A percentile compares a stretch with the other conserved stretches of the same genome.
Evolutionary conservation across 2,888 invertebrate species (phyloP).

Genomic region (Eilema sororculum): DNA sequence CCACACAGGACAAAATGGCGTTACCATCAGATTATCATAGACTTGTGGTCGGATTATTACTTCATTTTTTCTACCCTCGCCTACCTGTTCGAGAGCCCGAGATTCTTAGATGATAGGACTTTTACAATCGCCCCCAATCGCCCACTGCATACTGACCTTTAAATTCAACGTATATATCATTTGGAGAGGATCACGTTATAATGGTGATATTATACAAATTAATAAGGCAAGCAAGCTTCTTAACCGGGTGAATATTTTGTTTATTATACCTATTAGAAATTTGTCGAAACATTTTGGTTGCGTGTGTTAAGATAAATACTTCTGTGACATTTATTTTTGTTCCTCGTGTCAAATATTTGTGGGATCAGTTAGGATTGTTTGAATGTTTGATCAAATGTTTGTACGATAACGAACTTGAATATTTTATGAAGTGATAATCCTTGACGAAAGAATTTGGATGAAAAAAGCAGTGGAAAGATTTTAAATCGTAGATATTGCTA

Average conservation of each 20-base stretch:
- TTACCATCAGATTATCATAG: constrained; percentile 86
- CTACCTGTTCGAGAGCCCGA: constrained; percentile 80
- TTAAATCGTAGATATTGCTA: constrained; percentile 13
- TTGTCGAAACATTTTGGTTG: constrained; percentile 82
- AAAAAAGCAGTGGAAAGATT: constrained; percentile 7
- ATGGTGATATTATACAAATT: constrained; percentile 74
- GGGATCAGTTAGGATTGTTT: constrained; percentile 69
- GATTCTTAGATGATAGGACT: constrained; percentile 73
- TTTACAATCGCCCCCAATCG: constrained; percentile 66
- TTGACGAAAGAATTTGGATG: constrained; percentile 13
- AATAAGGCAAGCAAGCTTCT: constrained; percentile 85
- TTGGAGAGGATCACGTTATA: constrained; percentile 43
- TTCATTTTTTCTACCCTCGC: constrained; percentile 78
- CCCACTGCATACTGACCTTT: constrained; percentile 62
- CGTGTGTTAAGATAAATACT: constrained; percentile 79
- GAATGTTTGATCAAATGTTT: constrained; percentile 66
- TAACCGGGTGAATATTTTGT: constrained; percentile 84
- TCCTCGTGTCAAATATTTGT: constrained; percentile 71
- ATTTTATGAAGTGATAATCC: constrained; percentile 35
- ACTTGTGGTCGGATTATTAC: constrained; percentile 85
- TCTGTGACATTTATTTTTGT: constrained; percentile 66
- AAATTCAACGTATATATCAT: not conserved
- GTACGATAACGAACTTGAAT: constrained; percentile 58
- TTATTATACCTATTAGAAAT: constrained; percentile 85
- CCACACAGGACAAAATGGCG: constrained; percentile 87